A percentile compares a stretch with the other conserved stretches of the same genome.
Evolutionary conservation across 2,113 vertebrate species (phyloP).

Genomic region (Myotis yumanensis): DNA sequence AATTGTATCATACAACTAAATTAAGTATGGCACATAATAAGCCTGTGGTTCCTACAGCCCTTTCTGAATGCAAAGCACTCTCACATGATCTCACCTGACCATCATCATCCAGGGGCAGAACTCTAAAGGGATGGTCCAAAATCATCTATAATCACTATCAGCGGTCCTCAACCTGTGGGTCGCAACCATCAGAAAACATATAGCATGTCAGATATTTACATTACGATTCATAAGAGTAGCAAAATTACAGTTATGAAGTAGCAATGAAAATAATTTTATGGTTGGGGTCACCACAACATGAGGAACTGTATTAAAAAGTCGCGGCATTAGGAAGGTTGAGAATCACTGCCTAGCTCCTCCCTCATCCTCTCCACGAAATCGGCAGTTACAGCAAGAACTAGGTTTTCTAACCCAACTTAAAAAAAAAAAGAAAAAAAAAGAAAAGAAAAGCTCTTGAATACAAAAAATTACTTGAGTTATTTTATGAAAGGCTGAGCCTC

Average conservation of each 20-base stretch:
- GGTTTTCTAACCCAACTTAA: background rate
- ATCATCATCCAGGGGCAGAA: background rate
- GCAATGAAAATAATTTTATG: no score
- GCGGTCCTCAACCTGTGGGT: no score
- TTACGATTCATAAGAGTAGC: no score
- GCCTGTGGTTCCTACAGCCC: background rate
- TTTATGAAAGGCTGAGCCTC: background rate
- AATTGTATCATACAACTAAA: background rate
- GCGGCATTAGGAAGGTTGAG: no score
- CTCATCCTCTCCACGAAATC: background rate
- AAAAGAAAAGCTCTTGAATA: background rate
- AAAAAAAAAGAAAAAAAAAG: background rate
- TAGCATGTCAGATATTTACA: no score
- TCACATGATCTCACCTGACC: background rate
- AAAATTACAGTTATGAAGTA: no score
- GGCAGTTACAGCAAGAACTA: background rate
- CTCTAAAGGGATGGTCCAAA: background rate
- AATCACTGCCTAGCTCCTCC: no score
- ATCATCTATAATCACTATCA: background rate
- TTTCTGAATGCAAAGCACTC: background rate
- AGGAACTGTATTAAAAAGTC: no score
- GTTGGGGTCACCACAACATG: no score
- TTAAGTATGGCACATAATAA: background rate
- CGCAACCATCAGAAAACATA: no score
- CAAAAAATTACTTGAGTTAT: background rate